Evolutionary conservation across 2,797 vertebrate genomes (phyloP), one percentile per base, ranked within the genome.

Genomic region (Gallinago nigripennis): DNA sequence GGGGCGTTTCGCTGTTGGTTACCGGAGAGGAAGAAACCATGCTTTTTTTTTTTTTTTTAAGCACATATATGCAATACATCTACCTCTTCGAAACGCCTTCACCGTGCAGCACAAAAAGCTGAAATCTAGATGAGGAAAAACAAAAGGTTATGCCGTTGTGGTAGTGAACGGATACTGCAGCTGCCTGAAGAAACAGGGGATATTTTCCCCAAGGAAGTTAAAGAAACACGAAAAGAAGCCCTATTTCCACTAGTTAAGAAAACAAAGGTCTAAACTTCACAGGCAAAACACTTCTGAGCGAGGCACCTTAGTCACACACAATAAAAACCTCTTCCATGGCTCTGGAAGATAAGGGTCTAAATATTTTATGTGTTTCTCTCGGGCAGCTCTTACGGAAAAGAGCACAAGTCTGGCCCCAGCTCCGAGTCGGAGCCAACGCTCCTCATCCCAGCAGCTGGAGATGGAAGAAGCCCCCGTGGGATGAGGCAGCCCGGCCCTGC

Each of bases 71-170:
- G 71, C 77, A 90, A 73, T 41, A 64, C 63, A 45, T 89, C 97
- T 97, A 97, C 96, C 97, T 97, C 97, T 97, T 92, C 89, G 30
- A 77, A 94, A 48, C 9, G 90, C 73, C 85, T 82, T 69, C 97
- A 95, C 97, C 2, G 88, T 94, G 70, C 96, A 98, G 96, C 97
- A 98, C 68, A 98, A 91, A 93, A 96, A 97, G 94, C 79, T 92
- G 96, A 97, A 79, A 96, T 96, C 98, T 98, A 91, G 6, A 89
- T 21, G 1, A 83, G 96, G 90, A 76, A 82, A 95, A 95, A 97
- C 51, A 97, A 43, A 81, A 94, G 50, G 51, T 77, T 65, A 85
- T 0, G 12, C 3, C 19, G 46, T 5, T 6, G 1, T 6, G 1
- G 2, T 3, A 10, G 31, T 1, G 30, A 46, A 12, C 3, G 2